Percentiles rank a stretch among this genome's conserved stretches.
phyloP scores from a whole-genome alignment of 1,140 invertebrate genomes.

The Temnothorax longispinosus region DNA sequence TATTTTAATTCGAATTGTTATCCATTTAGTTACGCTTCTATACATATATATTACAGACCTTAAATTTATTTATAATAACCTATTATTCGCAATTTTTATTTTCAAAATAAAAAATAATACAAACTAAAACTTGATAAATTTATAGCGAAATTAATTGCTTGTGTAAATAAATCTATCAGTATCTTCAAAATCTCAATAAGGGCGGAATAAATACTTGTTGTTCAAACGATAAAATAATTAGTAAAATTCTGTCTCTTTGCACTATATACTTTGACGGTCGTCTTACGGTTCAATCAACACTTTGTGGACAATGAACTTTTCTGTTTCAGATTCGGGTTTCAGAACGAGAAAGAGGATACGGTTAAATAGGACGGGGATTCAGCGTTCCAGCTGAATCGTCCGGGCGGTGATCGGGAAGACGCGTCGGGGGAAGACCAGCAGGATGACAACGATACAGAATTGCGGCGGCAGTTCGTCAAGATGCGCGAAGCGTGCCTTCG shows the following conservation, averaged over 20 bases:
- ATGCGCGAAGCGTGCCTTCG: slow-evolving; percentile 84
- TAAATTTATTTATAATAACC: neutral
- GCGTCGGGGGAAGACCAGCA: neutral
- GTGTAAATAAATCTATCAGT: neutral
- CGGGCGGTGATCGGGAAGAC: slow-evolving; percentile 11
- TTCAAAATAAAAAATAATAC: neutral
- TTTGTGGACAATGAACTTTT: neutral
- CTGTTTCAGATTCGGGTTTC: slow-evolving; percentile 43
- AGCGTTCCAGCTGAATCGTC: neutral
- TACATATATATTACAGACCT: neutral
- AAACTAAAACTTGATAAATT: neutral
- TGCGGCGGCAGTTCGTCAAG: slow-evolving; percentile 80
- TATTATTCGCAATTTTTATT: neutral
- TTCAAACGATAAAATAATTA: neutral
- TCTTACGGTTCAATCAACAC: neutral
- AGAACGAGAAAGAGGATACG: slow-evolving; percentile 10
- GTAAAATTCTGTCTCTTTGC: neutral
- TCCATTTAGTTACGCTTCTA: neutral
- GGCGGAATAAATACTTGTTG: neutral
- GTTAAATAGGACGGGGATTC: neutral
- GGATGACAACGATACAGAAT: slow-evolving; percentile 78
- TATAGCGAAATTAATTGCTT: neutral
- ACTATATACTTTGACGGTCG: neutral
- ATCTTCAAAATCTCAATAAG: neutral
- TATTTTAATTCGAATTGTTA: neutral